These are phyloP conservation scores for Parasteatoda tepidariorum DNA, from an alignment of 1,140 invertebrate genomes.

Conservation along the genomic window DNA sequence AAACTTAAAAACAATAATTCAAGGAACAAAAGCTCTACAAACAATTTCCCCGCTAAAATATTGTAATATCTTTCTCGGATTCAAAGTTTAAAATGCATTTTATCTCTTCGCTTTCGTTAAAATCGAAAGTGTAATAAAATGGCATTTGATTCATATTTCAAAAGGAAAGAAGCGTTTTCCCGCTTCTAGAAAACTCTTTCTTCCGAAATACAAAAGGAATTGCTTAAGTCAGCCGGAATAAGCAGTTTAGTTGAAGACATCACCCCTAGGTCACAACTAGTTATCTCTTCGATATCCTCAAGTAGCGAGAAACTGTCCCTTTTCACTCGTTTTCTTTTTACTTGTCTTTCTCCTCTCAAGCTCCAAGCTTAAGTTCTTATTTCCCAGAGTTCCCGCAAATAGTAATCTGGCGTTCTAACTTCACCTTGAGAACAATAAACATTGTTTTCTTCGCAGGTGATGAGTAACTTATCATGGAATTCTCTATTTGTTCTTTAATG, in stretches of 20 bases:
- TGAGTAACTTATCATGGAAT: too few species aligned
- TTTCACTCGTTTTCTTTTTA: constrained; percentile 19
- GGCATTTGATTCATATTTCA: constrained; percentile 18
- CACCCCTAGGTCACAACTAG: constrained; percentile 41
- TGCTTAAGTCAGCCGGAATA: constrained; percentile 45
- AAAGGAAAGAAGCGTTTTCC: constrained; percentile 12
- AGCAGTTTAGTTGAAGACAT: constrained; percentile 42
- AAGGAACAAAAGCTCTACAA: too few species aligned
- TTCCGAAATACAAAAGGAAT: constrained; percentile 23
- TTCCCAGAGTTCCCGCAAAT: constrained; percentile 5
- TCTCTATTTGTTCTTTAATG: too few species aligned
- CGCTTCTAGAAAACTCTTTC: neutral
- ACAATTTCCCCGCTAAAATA: too few species aligned
- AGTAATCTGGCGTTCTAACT: constrained; percentile 4
- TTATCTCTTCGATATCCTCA: constrained; percentile 28
- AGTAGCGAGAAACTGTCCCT: neutral
- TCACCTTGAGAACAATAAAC: constrained; percentile 18
- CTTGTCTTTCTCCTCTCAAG: constrained; percentile 15
- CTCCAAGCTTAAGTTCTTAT: constrained; percentile 43
- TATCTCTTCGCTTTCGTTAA: too few species aligned
- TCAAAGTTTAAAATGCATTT: too few species aligned
- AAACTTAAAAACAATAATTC: too few species aligned
- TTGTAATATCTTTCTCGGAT: too few species aligned
- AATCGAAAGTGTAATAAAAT: neutral
- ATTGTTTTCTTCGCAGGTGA: neutral